These are phyloP conservation scores for Thunnus albacares DNA, from an alignment of 2,797 vertebrate species.

Conservation along the genomic window DNA sequence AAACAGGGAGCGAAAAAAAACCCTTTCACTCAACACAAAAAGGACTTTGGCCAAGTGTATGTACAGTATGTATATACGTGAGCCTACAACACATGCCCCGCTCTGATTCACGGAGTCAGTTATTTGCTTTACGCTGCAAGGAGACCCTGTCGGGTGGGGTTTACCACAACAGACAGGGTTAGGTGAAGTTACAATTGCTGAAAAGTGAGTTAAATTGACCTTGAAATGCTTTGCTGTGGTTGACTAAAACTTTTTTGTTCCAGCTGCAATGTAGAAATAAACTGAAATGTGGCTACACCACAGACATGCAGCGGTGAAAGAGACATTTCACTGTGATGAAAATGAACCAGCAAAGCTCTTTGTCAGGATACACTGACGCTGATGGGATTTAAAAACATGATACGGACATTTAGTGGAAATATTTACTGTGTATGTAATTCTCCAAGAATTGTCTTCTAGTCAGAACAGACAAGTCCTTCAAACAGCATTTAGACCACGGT, in stretches of 20 bases:
- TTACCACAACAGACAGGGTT: background rate
- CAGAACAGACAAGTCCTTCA: too few species aligned
- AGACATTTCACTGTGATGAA: background rate
- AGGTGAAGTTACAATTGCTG: slow-evolving; percentile 39
- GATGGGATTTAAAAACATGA: background rate
- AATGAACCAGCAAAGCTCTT: background rate
- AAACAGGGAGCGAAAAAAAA: background rate
- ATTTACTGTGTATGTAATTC: background rate
- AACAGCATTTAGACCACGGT: too few species aligned
- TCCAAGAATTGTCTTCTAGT: too few species aligned
- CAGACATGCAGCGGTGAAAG: background rate
- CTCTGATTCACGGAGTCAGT: slow-evolving; percentile 5
- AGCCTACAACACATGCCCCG: background rate
- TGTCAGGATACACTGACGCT: background rate
- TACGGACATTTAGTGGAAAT: background rate
- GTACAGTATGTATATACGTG: background rate
- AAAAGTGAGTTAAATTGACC: slow-evolving; percentile 29
- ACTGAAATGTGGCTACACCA: slow-evolving; percentile 5
- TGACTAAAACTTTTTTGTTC: background rate
- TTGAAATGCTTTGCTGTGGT: slow-evolving; percentile 32
- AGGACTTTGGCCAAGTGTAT: slow-evolving; percentile 6
- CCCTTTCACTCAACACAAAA: background rate
- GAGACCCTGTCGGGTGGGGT: background rate
- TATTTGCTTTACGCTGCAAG: slow-evolving; percentile 1
- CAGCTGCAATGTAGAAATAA: background rate